Evolutionary conservation across 2,888 invertebrate species (phyloP).

Genomic region (Operophtera brumata): DNA sequence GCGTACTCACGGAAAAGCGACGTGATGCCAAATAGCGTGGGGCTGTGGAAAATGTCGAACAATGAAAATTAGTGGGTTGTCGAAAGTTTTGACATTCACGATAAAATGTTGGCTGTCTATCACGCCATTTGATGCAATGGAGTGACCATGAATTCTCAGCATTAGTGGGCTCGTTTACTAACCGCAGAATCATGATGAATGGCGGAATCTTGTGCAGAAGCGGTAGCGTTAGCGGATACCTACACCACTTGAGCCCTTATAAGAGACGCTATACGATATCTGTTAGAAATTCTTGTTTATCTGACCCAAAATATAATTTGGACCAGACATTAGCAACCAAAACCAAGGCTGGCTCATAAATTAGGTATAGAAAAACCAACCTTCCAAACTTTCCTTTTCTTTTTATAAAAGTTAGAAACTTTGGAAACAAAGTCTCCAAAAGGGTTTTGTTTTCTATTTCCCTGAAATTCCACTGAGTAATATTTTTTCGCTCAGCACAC

Average conservation of each 20-base stretch:
- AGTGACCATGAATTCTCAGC: too few relatives aligned
- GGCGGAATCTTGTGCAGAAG: background rate
- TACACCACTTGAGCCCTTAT: background rate
- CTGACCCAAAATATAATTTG: too few relatives aligned
- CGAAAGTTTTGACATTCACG: too few relatives aligned
- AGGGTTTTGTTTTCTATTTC: conserved; percentile 53
- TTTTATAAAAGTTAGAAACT: conserved; percentile 20
- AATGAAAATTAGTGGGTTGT: too few relatives aligned
- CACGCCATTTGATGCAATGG: too few relatives aligned
- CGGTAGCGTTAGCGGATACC: background rate
- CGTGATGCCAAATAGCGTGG: too few relatives aligned
- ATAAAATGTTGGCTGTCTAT: too few relatives aligned
- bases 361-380: conserved; percentile 10
- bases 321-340: background rate
- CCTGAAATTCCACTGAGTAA: conserved; percentile 57
- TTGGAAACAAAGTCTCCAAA: conserved; percentile 37
- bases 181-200: conserved; percentile 1
- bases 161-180: background rate
- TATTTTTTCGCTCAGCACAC: conserved; percentile 64
- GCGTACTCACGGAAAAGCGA: too few relatives aligned
- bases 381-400: conserved; percentile 13
- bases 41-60: too few relatives aligned
- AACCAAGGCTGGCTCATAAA: background rate
- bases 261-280: too few relatives aligned
- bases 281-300: too few relatives aligned